phyloP scores from a whole-genome alignment of 35 echinoderm and acorn worm genomes.

The Apostichopus californicus region DNA sequence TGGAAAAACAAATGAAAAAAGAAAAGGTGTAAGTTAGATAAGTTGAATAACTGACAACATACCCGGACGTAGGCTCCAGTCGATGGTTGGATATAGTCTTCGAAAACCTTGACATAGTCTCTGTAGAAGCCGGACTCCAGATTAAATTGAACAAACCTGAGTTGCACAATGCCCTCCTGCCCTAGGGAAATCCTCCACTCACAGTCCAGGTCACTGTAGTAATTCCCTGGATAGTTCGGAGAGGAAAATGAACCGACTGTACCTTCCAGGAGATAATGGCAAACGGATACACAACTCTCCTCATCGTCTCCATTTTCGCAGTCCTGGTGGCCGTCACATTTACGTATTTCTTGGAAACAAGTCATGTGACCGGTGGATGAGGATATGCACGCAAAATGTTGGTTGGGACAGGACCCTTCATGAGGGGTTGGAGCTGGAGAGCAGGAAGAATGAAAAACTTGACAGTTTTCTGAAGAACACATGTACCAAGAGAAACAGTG shows the following conservation, averaged over 20 bases:
- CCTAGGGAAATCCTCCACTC: slow-evolving; percentile 57
- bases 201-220: slow-evolving; percentile 80
- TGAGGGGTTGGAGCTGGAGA: slow-evolving; percentile 4
- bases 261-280: slow-evolving; percentile 21
- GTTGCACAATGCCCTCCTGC: slow-evolving; percentile 62
- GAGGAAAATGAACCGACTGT: slow-evolving; percentile 56
- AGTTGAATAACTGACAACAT: too few relatives aligned
- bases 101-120: slow-evolving; percentile 77
- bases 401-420: neutral
- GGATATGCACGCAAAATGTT: slow-evolving; percentile 46
- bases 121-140: slow-evolving; percentile 64
- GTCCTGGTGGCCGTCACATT: slow-evolving; percentile 83
- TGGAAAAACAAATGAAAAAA: too few relatives aligned
- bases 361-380: neutral
- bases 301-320: slow-evolving; percentile 66
- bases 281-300: slow-evolving; percentile 41
- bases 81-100: slow-evolving; percentile 31
- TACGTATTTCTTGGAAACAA: slow-evolving; percentile 46
- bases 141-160: slow-evolving; percentile 71
- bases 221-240: slow-evolving; percentile 72
- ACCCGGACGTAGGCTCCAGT: neutral
- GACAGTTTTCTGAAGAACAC: too few relatives aligned
- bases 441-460: neutral
- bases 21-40: too few relatives aligned
- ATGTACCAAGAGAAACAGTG: too few relatives aligned